phyloP scores from a whole-genome alignment of 2,113 vertebrate genomes.

The Rhombomys opimus region DNA sequence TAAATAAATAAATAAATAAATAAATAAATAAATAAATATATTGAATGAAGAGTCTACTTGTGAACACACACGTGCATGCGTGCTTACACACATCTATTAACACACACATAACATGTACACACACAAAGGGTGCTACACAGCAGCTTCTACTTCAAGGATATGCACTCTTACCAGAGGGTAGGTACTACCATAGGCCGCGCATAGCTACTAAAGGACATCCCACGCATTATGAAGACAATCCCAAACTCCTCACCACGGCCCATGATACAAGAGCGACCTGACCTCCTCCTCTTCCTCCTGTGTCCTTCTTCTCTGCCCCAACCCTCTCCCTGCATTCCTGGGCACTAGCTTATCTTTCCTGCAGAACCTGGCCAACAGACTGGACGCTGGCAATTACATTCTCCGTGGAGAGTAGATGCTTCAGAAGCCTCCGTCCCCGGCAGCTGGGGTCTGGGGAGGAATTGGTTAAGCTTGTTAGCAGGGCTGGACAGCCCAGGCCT shows the following conservation, averaged over 20 bases:
- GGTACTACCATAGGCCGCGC: not conserved
- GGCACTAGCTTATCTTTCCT: not conserved
- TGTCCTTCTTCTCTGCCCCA: not conserved
- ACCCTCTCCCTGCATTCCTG: not conserved
- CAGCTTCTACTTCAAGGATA: not conserved
- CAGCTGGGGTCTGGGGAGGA: conserved; percentile 23
- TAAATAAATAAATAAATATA: not conserved
- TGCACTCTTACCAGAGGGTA: not conserved
- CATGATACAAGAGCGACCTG: not conserved
- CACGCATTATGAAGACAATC: not conserved
- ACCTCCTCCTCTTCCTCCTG: not conserved
- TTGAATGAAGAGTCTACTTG: no score
- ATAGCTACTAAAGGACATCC: no score
- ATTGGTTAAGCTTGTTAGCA: conserved; percentile 69
- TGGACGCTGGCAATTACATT: not conserved
- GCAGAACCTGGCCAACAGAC: not conserved
- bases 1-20: no score
- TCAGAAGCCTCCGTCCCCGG: not conserved
- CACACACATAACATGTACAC: not conserved
- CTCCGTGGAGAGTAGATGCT: not conserved
- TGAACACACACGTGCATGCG: no score
- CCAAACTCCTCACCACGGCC: not conserved
- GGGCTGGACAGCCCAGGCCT: conserved; percentile 46
- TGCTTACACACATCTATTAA: not conserved
- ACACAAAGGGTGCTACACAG: not conserved